These are phyloP conservation scores for Phyto melanocephala DNA, from an alignment of 2,888 invertebrate species.

Conservation along the genomic window DNA sequence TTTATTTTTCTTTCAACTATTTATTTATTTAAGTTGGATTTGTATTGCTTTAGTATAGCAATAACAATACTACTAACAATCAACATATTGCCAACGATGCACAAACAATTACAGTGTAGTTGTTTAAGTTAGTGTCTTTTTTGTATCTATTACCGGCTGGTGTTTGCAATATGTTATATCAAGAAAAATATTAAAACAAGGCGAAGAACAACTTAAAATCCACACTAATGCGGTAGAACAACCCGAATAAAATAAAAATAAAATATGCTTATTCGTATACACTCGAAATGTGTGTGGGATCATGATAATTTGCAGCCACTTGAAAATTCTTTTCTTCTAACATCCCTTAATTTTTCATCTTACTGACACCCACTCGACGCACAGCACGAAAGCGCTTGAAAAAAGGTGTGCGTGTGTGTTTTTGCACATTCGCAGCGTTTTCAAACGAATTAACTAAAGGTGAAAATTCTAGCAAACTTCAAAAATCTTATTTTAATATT, in stretches of 20 bases:
- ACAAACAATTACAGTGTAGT: background rate
- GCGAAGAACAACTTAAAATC: conserved; percentile 3
- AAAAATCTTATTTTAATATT: conserved; percentile 37
- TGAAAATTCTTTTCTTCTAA: conserved; percentile 19
- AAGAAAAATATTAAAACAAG: conserved; percentile 33
- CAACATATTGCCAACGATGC: conserved; percentile 7
- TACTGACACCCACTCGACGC: conserved; percentile 38
- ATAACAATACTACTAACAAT: background rate
- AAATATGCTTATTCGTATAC: background rate
- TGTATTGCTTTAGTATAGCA: conserved; percentile 44
- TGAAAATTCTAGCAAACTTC: conserved; percentile 53
- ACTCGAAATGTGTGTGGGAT: conserved; percentile 5
- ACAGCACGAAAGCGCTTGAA: conserved; percentile 20
- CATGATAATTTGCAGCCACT: conserved; percentile 58
- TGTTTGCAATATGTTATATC: conserved; percentile 49
- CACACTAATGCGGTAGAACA: background rate
- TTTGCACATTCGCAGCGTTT: background rate
- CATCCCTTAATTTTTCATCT: conserved; percentile 36
- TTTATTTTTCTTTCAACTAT: conserved; percentile 46
- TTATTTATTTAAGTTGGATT: conserved; percentile 58
- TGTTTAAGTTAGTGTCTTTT: conserved; percentile 11
- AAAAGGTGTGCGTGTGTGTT: conserved; percentile 33
- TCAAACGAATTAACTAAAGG: conserved; percentile 50
- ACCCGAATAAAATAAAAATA: background rate
- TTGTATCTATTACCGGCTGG: background rate